Percentiles rank a stretch among this genome's conserved stretches.
Evolutionary conservation across 92 coral and sea anemone species (phyloP).

Genomic region (Phenganax subtilis): DNA sequence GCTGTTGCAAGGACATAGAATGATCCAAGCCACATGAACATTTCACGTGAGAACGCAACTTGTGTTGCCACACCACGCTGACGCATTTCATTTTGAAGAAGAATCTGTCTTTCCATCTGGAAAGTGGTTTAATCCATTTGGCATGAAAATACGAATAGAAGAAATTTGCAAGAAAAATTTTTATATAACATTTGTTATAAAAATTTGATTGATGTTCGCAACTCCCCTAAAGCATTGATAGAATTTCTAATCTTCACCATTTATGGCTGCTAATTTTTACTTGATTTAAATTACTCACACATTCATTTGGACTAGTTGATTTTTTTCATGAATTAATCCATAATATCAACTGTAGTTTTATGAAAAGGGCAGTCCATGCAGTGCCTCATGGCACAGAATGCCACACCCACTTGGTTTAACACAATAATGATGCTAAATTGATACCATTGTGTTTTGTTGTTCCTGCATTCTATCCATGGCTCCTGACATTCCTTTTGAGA

Average conservation of each 20-base stretch:
- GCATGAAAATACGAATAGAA: too few relatives aligned
- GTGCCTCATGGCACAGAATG: background rate
- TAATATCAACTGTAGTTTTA: too few relatives aligned
- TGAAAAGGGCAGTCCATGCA: background rate
- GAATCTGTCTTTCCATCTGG: slow-evolving; percentile 84
- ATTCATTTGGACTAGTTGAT: too few relatives aligned
- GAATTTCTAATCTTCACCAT: too few relatives aligned
- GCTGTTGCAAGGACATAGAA: slow-evolving; percentile 73
- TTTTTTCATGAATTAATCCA: too few relatives aligned
- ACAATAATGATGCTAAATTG: background rate
- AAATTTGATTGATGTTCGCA: too few relatives aligned
- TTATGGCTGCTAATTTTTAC: too few relatives aligned
- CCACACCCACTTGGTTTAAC: background rate
- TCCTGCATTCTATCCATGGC: slow-evolving; percentile 37
- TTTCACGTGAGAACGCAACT: slow-evolving; percentile 79
- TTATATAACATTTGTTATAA: too few relatives aligned
- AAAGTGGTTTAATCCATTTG: background rate
- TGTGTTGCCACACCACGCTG: slow-evolving; percentile 84
- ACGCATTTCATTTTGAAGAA: slow-evolving; percentile 88
- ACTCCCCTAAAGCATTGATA: too few relatives aligned
- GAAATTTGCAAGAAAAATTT: too few relatives aligned
- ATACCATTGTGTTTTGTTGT: slow-evolving; percentile 38
- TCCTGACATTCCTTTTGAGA: slow-evolving; percentile 35
- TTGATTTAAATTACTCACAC: too few relatives aligned
- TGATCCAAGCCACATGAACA: slow-evolving; percentile 79